Evolutionary conservation across 2,888 invertebrate genomes (phyloP), one percentile per base, ranked within the genome.

Genomic region (Caenorhabditis plicata): DNA sequence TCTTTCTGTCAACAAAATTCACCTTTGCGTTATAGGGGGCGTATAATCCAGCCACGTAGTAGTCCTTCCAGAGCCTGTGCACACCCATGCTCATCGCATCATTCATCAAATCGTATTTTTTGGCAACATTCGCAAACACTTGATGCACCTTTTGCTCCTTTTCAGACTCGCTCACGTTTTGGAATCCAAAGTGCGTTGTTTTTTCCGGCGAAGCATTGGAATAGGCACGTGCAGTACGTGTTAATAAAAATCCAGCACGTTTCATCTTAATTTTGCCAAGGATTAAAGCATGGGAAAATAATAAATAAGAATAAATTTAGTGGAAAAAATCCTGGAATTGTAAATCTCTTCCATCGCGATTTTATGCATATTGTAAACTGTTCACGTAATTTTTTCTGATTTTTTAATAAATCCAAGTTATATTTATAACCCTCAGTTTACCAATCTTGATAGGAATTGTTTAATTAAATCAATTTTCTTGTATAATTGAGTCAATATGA

Each of bases 91-190:
- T 95, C 95, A 98, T 94, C 1, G 87, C 88, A 85, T 98, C 98
- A 81, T 99, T 98, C 96, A 99, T 99, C 51, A 88, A 77, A 82
- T 98, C 98, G 82, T 99, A 98, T 17, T 88, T 90, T 50, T 87
- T 85, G 0, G 98, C 94, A 2, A 98, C 96, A 80, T 89, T 91
- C 82, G 91, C 89, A 81, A 98, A 98, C 7, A 98, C 93, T 77
- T 89, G 87, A 73, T 91, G 88, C 0, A 96, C 96, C 58, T 64
- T 66, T 39, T 64, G 57, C 36, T 71, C 68, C 43, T 78, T 78
- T 41, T 78, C 78, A 11, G 64, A 42, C 54, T 77, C 76, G 29
- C 62, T 60, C 5, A 78, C 73, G 22, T 76, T 52, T 31, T 74
- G 60, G 49, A 71, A 78, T 3, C 78, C 78, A 43, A 78, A 78